phyloP scores from a whole-genome alignment of 2,113 vertebrate genomes.

The Vidua chalybeata region DNA sequence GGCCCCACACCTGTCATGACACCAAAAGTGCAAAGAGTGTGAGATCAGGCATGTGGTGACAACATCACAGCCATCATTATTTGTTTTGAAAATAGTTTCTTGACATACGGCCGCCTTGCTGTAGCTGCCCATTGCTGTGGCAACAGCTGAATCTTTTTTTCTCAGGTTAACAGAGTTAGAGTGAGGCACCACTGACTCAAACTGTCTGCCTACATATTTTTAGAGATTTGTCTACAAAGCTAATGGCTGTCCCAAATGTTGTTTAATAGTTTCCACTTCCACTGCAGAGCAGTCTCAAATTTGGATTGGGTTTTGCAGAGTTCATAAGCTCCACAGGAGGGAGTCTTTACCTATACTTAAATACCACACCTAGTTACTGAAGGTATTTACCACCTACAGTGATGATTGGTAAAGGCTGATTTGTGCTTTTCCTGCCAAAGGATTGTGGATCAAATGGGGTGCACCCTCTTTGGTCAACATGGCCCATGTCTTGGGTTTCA shows the following conservation, averaged over 20 bases:
- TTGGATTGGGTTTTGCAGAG: not conserved
- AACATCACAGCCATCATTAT: not conserved
- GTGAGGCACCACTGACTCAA: not conserved
- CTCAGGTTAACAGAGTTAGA: not conserved
- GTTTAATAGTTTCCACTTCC: not conserved
- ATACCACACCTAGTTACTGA: not conserved
- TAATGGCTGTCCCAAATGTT: not conserved
- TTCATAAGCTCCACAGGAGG: slow-evolving; percentile 49
- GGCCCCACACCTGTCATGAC: not conserved
- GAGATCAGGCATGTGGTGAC: not conserved
- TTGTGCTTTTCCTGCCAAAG: not conserved
- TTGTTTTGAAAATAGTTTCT: not conserved
- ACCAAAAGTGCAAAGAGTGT: not conserved
- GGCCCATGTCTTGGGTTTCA: not conserved
- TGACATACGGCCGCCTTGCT: not conserved
- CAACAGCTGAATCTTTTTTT: not conserved
- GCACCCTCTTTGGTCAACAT: not conserved
- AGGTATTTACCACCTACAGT: not conserved
- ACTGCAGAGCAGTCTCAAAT: not conserved
- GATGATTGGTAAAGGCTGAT: not conserved
- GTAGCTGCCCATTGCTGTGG: not conserved
- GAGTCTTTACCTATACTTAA: slow-evolving; percentile 42
- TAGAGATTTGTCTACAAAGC: not conserved
- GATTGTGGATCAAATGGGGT: not conserved
- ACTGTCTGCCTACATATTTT: not conserved